phyloP scores from a whole-genome alignment of 2,888 invertebrate genomes.

The Caenorhabditis drosophilae region DNA sequence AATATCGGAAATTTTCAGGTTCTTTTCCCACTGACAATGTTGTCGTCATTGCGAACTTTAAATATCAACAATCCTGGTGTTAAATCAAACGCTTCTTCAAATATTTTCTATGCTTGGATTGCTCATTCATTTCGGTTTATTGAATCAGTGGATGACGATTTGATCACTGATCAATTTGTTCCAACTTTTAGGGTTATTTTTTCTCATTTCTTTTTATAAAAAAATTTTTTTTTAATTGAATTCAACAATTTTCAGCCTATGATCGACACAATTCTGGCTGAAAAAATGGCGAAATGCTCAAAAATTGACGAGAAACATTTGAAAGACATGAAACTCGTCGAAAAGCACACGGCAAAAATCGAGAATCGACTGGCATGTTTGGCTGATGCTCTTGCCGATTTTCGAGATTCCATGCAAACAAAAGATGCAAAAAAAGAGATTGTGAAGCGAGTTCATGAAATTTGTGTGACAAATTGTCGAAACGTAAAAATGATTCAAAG shows the following conservation, averaged over 20 bases:
- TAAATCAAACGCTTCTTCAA: conserved; percentile 8
- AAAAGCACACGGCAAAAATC: conserved; percentile 46
- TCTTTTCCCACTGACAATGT: conserved; percentile 43
- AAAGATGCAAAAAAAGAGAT: conserved; percentile 48
- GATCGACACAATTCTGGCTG: conserved; percentile 32
- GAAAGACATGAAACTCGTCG: conserved; percentile 33
- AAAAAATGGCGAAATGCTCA: conserved; percentile 26
- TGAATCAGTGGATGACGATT: conserved; percentile 42
- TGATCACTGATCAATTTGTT: conserved; percentile 20
- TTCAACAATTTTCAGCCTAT: conserved; percentile 31
- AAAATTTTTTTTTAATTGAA: too few species aligned
- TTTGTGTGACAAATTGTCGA: conserved; percentile 45
- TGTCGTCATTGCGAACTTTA: conserved; percentile 45
- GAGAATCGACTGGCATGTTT: conserved; percentile 38
- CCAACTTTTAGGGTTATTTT: conserved; percentile 11
- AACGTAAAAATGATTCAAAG: conserved; percentile 50
- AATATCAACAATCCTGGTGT: conserved; percentile 8
- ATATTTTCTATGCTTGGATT: conserved; percentile 48
- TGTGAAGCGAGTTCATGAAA: conserved; percentile 51
- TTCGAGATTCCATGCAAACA: conserved; percentile 39
- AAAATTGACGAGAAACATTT: conserved; percentile 30
- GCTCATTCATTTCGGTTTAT: conserved; percentile 54
- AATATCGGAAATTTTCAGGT: too few species aligned
- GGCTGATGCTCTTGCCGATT: conserved; percentile 38
- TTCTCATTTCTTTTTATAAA: not conserved